A percentile compares a stretch with the other conserved stretches of the same genome.
Conservation (phyloP, 2,797 vertebrate genomes). For the Oreochromis mossambicus region DNA sequence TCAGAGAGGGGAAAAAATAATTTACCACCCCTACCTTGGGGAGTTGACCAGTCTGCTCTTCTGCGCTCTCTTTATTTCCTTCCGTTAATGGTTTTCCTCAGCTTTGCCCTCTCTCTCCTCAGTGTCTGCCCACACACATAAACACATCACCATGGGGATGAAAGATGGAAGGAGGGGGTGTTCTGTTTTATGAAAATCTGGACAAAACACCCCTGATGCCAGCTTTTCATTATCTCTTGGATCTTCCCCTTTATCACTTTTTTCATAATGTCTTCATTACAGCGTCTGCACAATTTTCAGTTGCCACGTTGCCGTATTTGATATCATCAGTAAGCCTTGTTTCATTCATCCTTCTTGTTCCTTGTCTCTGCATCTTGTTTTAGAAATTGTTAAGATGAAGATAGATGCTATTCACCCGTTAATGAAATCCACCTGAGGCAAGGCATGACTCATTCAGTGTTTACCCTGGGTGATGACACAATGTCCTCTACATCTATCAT, state of each 20-base stretch:
- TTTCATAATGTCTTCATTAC: background rate
- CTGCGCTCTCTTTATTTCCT: background rate
- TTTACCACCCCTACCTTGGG: background rate
- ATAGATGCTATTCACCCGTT: conserved; percentile 22
- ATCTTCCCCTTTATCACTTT: background rate
- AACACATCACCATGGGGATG: conserved; percentile 48
- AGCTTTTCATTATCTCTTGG: background rate
- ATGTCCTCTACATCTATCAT: conserved; percentile 7
- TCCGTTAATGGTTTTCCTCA: conserved; percentile 1
- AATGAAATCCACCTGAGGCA: conserved; percentile 55
- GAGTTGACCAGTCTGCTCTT: conserved; percentile 8
- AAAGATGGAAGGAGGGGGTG: background rate
- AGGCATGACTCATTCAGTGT: conserved; percentile 47
- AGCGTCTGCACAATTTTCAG: background rate
- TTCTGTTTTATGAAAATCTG: conserved; percentile 11
- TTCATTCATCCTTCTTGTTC: background rate
- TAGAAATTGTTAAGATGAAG: conserved; percentile 27
- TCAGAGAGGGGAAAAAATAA: background rate
- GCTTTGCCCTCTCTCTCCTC: background rate
- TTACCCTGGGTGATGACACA: conserved; percentile 40
- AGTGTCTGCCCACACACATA: background rate
- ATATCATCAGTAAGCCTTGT: background rate
- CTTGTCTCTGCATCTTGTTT: background rate
- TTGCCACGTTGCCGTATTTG: background rate
- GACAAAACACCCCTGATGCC: background rate